A percentile compares a stretch with the other conserved stretches of the same genome.
Conservation (phyloP, 1,140 invertebrate genomes). For the Rhizoglyphus robini region DNA sequence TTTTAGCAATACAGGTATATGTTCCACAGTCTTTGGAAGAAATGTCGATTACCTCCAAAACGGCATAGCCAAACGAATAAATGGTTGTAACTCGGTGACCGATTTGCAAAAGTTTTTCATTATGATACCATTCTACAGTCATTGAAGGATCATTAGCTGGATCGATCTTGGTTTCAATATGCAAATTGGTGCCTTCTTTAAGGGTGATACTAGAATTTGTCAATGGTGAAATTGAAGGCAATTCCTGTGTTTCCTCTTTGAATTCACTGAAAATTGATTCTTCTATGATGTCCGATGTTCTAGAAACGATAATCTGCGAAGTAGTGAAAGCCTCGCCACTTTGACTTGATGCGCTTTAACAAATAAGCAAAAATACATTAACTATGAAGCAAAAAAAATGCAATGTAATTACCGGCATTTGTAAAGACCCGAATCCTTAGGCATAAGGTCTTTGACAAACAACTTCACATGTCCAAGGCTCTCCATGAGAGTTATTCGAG, state of each 20-base stretch:
- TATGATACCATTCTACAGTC: constrained; percentile 63
- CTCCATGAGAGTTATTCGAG: constrained; percentile 77
- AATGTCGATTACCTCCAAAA: constrained; percentile 84
- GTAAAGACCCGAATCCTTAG: constrained; percentile 57
- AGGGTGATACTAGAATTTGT: constrained; percentile 77
- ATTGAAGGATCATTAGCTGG: constrained; percentile 86
- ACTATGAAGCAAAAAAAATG: constrained; percentile 52
- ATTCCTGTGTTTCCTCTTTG: neutral
- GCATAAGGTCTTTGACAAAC: constrained; percentile 60
- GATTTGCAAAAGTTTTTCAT: constrained; percentile 37
- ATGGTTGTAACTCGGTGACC: constrained; percentile 76
- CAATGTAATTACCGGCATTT: constrained; percentile 44
- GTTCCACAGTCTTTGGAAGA: constrained; percentile 59
- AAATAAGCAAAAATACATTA: constrained; percentile 57
- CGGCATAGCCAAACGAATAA: constrained; percentile 89
- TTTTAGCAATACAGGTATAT: constrained; percentile 44
- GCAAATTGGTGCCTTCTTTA: constrained; percentile 69
- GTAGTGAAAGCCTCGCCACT: constrained; percentile 76
- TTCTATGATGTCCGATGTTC: neutral
- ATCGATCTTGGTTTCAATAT: constrained; percentile 88
- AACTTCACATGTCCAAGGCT: constrained; percentile 81
- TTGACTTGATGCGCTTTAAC: constrained; percentile 24
- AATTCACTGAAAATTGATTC: neutral
- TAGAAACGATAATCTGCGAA: constrained; percentile 49
- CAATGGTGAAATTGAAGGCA: constrained; percentile 48